phyloP scores from a whole-genome alignment of 53 echinoderm and acorn worm genomes.

The Astropecten irregularis region DNA sequence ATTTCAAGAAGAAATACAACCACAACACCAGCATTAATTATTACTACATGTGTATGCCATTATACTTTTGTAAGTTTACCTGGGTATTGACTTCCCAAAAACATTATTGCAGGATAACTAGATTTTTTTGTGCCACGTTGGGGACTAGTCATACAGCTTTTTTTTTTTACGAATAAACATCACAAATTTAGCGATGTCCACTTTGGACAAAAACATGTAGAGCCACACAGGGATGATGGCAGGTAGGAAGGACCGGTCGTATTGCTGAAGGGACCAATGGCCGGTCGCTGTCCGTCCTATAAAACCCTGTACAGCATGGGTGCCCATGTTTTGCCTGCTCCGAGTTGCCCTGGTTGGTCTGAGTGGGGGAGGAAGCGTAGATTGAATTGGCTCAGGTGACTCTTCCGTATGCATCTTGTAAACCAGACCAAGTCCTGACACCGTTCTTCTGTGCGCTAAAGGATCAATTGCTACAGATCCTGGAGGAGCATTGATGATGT shows the following conservation, averaged over 20 bases:
- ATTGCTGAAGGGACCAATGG: not conserved
- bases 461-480: not conserved
- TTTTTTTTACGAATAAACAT: no score
- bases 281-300: not conserved
- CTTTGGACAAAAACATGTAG: no score
- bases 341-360: not conserved
- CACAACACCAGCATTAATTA: no score
- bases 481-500: not conserved
- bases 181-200: no score
- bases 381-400: not conserved
- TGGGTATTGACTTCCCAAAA: no score
- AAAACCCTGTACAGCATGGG: slow-evolving; percentile 7
- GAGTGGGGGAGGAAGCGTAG: not conserved
- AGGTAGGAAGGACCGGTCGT: slow-evolving; percentile 1
- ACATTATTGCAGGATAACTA: no score
- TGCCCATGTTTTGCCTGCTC: not conserved
- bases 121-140: no score
- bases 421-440: slow-evolving; percentile 11
- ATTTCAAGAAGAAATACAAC: no score
- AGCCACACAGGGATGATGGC: slow-evolving; percentile 15
- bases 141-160: no score
- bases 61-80: no score
- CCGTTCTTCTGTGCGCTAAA: not conserved
- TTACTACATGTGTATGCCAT: no score
- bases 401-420: not conserved